Base-by-base conservation (phyloP, 2,113 vertebrate species). In the Cricetomys ansorgei region DNA sequence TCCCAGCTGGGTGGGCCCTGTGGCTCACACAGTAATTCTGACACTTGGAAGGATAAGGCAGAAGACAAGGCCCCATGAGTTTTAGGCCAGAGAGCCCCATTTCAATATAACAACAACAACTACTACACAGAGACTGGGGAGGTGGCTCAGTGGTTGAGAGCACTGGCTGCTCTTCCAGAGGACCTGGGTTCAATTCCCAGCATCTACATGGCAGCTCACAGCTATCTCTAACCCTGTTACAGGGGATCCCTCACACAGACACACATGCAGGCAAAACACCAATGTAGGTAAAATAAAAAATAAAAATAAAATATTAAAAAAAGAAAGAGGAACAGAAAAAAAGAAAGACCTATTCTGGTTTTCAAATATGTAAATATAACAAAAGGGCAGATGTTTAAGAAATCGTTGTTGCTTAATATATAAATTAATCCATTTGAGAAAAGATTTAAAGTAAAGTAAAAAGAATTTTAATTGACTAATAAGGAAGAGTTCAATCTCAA, bases 341-440 rank as follows among this genome's bases (percentile, higher is more conserved):
- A 45, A 43, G 2, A 76, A 50, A 50, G 0, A 85, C 55, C 57
- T 27, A 5, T 15, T 73, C 29, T 55, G 89, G 17, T 11, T 96
- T 86, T 86, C 65, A 79, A 75, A 88, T 75, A 83, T 43, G n/a
- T 92, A 88, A 10, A 23, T 72, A 89, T 67, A 17, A 80, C 5
- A 76, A 11, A 72, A 69, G 48, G 34, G 31, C 69, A 48, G 34
- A 31, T 89, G 23, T 48, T 72, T 34, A 93, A 79, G 81, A 93
- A 92, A 64, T 27, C 57, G 69, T 90, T 81, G 40, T 94, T 81
- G 40, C 92, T 87, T 75, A 89, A 81, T 70, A 17, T 80, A 76
- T 76, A n/a, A 80, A 89, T 92, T 86, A 80, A 65, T 80, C 64
- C 65, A 64, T 64, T 87, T 88, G 37, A 83, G 31, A 59, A 84